These are phyloP conservation scores for Numenius arquata DNA, from an alignment of 2,113 vertebrate species.

Conservation along the genomic window DNA sequence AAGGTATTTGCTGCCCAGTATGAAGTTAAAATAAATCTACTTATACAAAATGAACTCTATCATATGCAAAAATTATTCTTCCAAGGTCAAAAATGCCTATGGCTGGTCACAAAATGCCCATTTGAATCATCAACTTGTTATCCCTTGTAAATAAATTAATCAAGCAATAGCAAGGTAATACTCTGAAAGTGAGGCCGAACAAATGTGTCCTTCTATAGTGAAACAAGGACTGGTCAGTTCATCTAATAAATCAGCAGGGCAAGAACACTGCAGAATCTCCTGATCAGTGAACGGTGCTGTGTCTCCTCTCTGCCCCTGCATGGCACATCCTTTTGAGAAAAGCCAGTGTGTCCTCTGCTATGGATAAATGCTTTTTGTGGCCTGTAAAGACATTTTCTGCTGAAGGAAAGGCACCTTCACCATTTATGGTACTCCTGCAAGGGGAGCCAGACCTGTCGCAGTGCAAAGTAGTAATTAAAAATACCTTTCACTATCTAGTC, in stretches of 20 bases:
- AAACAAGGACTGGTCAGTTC: not conserved
- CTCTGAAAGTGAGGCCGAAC: not conserved
- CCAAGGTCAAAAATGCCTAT: not conserved
- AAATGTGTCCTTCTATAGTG: not conserved
- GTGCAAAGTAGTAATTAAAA: not conserved
- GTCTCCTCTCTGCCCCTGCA: not conserved
- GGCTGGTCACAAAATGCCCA: not conserved
- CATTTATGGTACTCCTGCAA: not conserved
- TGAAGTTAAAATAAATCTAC: not conserved
- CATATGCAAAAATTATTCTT: not conserved
- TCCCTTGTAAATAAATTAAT: not conserved
- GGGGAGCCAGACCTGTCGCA: rapidly evolving
- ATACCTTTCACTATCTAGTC: not conserved
- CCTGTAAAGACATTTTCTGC: not conserved
- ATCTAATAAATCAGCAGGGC: not conserved
- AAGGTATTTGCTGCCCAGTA: not conserved
- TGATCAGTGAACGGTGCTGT: rapidly evolving
- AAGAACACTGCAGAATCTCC: not conserved
- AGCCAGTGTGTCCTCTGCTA: not conserved
- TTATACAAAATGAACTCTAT: not conserved
- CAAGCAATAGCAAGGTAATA: not conserved
- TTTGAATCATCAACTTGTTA: not conserved
- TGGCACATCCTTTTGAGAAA: not conserved
- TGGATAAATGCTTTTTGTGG: not conserved
- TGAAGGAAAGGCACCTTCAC: not conserved